Base-by-base conservation (phyloP, 2,797 vertebrate genomes). In the Psittacula derbiana region DNA sequence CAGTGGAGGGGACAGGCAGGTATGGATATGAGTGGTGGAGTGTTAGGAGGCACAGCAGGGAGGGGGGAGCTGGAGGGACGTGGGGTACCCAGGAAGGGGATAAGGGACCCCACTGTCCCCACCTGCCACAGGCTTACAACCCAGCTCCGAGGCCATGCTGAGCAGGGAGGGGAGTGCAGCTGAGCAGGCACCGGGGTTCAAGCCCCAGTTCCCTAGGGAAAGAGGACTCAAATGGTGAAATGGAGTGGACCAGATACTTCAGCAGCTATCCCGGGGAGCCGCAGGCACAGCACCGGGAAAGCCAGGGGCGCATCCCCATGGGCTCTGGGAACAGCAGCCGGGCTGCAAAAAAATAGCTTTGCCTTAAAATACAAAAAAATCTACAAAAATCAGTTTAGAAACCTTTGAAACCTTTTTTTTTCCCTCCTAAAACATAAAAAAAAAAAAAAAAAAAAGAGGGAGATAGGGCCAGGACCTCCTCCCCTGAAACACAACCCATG, bases 331-430 rank as follows among this genome's bases (percentile, higher is more conserved):
- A 86, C 85, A 62, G 83, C 94, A 90, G 94, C 91, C 38, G 27
- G 67, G 94, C 95, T 97, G 97, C 96, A 92, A 95, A 97, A 97
- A 96, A 95, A 89, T 60, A 96, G 94, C 95, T 97, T 96, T 91
- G 90, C 97, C 96, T 97, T 97, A 97, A 91, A 97, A 98, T 97
- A 98, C 96, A 97, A 98, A 97, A 20, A 44, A 21, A 44, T 44
- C 44, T 46, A 46, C 10, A 46, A 46, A 46, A 46, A 21, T 21
- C 44, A 46, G 20, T 46, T 46, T 46, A 46, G 20, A 46, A 46
- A 46, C 10, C 20, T 46, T 21, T 46, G 19, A 44, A 44, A 20
- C 44, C 44, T 44, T 44, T 44, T 44, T 41, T 44, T 44, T 4
- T 75, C 5, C 79, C 80, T 72, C 90, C 90, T 33, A 52, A 96